Base-by-base conservation (phyloP, 2,797 vertebrate species). In the Hydrolagus colliei region DNA sequence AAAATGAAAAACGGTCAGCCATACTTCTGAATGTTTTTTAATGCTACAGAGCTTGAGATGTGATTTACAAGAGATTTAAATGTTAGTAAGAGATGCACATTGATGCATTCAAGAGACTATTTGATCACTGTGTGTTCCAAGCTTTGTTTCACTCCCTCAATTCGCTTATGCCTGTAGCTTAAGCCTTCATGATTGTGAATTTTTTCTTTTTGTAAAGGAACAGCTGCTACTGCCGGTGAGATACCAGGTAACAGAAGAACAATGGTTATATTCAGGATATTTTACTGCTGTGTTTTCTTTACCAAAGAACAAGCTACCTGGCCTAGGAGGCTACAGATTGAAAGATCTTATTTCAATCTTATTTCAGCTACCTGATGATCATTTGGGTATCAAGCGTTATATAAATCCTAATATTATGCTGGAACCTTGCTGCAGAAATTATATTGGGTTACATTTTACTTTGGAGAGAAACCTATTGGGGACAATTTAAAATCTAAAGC, bases 1-100 rank as follows among this genome's bases (percentile, higher is more conserved):
- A 61, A 77, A 77, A 52, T 52, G 41, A 52, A 77, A 74, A 77
- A 77, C n/a, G 75, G 59, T 77, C 75, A 20, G 14, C n/a, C 52
- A 10, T 52, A 61, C 14, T 59, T 59, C 16, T 20, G 75, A 77
- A 61, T 59, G 2, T 61, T 77, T 52, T 77, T 61, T 77, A 61
- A 10, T 6, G 41, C 41, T 14, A 71, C 18, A 16, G 2, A 18
- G 68, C 14, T 71, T 71, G 68, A 71, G 68, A 71, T 18, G 14
- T 71, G 12, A 71, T 71, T 71, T 71, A 11, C 27, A 27, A 27
- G 27, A 71, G 41, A 71, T 18, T 20, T 16, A 71, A 20, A 71
- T 20, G 3, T 5, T 20, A 71, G 5, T 20, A 71, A 71, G 12
- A 12, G 68, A 71, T 71, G 11, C 18, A 52, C 2, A 71, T 16